phyloP scores from a whole-genome alignment of 2,888 invertebrate genomes.

The Osmoderma eremita region DNA sequence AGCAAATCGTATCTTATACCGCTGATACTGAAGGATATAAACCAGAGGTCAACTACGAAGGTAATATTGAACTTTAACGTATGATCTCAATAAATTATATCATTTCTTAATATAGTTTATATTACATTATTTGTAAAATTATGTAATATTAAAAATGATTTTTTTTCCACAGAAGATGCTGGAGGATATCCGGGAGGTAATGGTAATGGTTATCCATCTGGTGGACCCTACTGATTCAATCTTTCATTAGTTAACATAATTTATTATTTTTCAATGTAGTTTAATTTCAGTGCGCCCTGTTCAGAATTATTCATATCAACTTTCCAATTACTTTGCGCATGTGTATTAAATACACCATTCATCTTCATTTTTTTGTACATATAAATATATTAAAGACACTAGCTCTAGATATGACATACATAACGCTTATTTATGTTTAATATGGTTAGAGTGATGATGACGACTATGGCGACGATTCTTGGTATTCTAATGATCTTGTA shows the following conservation, averaged over 20 bases:
- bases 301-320: background rate
- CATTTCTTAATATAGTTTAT: no score
- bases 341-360: no score
- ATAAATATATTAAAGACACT: background rate
- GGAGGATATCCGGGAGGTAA: constrained; percentile 48
- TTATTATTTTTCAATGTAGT: constrained; percentile 6
- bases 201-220: constrained; percentile 47
- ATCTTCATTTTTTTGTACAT: constrained; percentile 1
- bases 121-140: no score
- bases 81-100: no score
- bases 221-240: constrained; percentile 52
- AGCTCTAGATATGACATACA: background rate
- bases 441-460: constrained; percentile 4
- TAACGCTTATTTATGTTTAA: constrained; percentile 9
- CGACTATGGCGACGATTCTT: constrained; percentile 17
- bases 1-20: constrained; percentile 86
- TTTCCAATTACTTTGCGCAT: background rate
- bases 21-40: constrained; percentile 85
- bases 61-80: constrained; percentile 65
- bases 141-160: background rate
- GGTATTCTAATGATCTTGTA: constrained; percentile 1
- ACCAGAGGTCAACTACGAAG: constrained; percentile 85
- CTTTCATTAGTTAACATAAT: constrained; percentile 16
- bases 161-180: constrained; percentile 28
- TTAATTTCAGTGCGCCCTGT: background rate